Conservation (phyloP, 2,888 invertebrate species). For the Eupeodes latifasciatus region DNA sequence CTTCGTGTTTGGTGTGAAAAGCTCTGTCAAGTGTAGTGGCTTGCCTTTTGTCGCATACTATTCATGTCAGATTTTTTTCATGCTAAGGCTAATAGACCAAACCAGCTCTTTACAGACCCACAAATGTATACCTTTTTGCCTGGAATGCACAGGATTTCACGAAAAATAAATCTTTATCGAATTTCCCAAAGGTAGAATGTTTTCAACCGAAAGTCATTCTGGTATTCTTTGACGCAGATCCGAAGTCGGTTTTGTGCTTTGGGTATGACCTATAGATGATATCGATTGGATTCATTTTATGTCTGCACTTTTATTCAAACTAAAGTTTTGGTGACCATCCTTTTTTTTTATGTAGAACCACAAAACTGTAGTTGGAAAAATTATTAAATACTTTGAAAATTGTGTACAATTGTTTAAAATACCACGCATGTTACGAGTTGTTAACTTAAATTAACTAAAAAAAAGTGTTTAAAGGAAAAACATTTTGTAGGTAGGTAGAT, state of each 20-base stretch:
- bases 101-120: not conserved
- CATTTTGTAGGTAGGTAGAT: no score
- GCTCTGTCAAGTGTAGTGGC: constrained; percentile 4
- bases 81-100: constrained; percentile 39
- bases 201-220: constrained; percentile 47
- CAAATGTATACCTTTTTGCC: not conserved
- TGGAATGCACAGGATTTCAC: constrained; percentile 29
- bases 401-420: no score
- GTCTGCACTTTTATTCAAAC: not conserved
- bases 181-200: constrained; percentile 65
- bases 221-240: constrained; percentile 2
- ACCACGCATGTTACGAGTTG: no score
- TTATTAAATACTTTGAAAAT: no score
- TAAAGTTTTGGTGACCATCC: not conserved
- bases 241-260: not conserved
- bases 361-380: no score
- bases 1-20: constrained; percentile 23
- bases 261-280: not conserved
- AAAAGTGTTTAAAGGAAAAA: no score
- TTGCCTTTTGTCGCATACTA: constrained; percentile 54
- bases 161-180: constrained; percentile 56
- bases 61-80: not conserved
- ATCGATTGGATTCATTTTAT: constrained; percentile 27
- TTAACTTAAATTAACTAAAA: no score
- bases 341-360: not conserved